Evolutionary conservation across 2,113 vertebrate species (phyloP).

Genomic region (Ceyx margarethae): DNA sequence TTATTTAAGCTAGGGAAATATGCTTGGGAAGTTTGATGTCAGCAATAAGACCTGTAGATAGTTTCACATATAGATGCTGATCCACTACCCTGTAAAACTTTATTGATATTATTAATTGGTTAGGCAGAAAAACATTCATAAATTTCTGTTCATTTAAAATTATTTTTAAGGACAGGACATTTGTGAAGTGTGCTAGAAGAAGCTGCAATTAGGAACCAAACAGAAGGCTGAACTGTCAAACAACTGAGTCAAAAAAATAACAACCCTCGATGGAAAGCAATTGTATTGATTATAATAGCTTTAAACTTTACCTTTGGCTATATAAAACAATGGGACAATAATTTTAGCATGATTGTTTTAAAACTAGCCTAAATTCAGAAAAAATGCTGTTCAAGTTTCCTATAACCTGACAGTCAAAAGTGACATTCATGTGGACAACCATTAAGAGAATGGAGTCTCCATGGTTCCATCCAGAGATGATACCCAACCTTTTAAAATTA

Average conservation of each 20-base stretch:
- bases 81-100: neutral
- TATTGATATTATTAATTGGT: neutral
- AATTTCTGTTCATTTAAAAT: neutral
- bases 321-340: neutral
- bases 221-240: neutral
- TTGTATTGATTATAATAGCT: neutral
- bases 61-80: neutral
- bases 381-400: neutral
- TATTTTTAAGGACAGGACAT: neutral
- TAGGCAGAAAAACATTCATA: neutral
- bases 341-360: neutral
- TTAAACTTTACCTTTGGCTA: neutral
- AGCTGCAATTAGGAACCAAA: neutral
- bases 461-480: neutral
- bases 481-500: neutral
- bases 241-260: neutral
- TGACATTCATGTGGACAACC: neutral
- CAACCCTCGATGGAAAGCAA: neutral
- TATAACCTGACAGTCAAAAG: neutral
- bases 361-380: neutral
- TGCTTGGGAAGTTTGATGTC: neutral
- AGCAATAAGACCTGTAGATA: neutral
- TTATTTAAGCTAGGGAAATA: neutral
- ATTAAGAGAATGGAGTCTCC: neutral
- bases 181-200: neutral